A percentile compares a stretch with the other conserved stretches of the same genome.
phyloP scores from a whole-genome alignment of 2,797 vertebrate species.

The Echiichthys vipera region DNA sequence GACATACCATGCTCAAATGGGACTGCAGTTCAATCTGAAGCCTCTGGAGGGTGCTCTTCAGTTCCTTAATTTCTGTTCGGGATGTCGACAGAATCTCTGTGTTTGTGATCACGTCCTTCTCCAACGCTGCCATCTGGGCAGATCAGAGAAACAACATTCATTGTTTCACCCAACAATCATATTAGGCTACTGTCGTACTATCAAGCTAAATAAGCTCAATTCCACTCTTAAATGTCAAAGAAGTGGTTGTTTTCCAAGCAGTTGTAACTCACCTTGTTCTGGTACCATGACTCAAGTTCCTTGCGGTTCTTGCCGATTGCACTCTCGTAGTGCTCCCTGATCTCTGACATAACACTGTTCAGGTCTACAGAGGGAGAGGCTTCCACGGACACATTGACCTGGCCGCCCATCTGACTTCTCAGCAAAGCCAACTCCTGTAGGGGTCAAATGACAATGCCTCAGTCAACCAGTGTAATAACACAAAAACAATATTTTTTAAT shows the following conservation, averaged over 20 bases:
- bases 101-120: slow-evolving; percentile 71
- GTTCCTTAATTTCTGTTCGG: slow-evolving; percentile 75
- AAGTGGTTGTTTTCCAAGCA: neutral
- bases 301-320: slow-evolving; percentile 87
- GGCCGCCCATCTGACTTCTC: slow-evolving; percentile 82
- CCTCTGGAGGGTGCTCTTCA: slow-evolving; percentile 77
- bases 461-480: slow-evolving; percentile 6
- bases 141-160: neutral
- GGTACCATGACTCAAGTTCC: slow-evolving; percentile 90
- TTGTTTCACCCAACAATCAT: neutral
- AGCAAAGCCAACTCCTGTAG: slow-evolving; percentile 84
- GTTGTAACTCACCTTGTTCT: slow-evolving; percentile 85
- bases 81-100: slow-evolving; percentile 67
- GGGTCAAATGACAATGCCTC: slow-evolving; percentile 26
- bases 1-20: slow-evolving; percentile 75
- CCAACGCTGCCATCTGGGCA: slow-evolving; percentile 67
- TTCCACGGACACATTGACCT: slow-evolving; percentile 90
- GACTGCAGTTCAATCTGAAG: slow-evolving; percentile 84
- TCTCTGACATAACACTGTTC: slow-evolving; percentile 86
- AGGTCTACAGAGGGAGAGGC: slow-evolving; percentile 87
- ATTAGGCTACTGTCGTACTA: neutral
- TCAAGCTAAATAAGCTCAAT: neutral
- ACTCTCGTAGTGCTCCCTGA: slow-evolving; percentile 90
- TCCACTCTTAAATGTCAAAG: neutral
- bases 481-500: neutral